Evolutionary conservation across 2,797 vertebrate species (phyloP).

Genomic region (Protosalanx chinensis): DNA sequence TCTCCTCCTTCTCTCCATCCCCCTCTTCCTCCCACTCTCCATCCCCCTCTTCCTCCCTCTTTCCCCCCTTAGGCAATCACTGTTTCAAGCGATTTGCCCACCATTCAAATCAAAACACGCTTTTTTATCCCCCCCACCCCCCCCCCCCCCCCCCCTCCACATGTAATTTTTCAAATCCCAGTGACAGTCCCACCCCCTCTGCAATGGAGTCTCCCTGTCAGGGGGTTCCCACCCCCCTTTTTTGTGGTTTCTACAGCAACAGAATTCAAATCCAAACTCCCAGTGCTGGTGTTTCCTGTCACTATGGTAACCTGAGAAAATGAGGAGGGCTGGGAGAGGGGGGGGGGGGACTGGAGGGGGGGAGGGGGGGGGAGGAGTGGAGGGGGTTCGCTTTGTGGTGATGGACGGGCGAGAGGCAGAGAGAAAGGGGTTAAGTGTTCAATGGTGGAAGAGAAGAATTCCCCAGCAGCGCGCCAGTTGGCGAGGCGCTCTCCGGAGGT

Average conservation of each 20-base stretch:
- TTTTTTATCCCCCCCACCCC: constrained; percentile 41
- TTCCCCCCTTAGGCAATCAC: constrained; percentile 9
- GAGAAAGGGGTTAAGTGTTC: constrained; percentile 71
- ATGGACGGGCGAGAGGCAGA: constrained; percentile 60
- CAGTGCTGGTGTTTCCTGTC: constrained; percentile 61
- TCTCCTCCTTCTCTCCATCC: constrained; percentile 9
- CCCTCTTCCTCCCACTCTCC: background rate
- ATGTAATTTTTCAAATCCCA: constrained; percentile 70
- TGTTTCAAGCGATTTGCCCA: constrained; percentile 33
- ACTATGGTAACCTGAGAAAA: constrained; percentile 76
- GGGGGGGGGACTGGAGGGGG: background rate
- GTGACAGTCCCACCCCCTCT: constrained; percentile 41
- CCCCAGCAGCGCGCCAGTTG: constrained; percentile 42
- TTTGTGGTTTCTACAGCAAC: constrained; percentile 68
- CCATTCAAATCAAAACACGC: constrained; percentile 53
- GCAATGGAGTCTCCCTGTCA: constrained; percentile 38
- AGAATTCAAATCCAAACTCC: constrained; percentile 77
- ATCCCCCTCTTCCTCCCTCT: constrained; percentile 7
- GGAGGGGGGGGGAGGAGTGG: background rate
- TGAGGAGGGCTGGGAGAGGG: constrained; percentile 38
- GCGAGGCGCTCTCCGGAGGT: constrained; percentile 38
- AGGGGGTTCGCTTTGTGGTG: constrained; percentile 63
- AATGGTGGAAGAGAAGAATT: constrained; percentile 52
- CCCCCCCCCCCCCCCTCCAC: constrained; percentile 36
- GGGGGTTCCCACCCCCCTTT: constrained; percentile 37